Evolutionary conservation across 1,140 invertebrate genomes (phyloP).

Genomic region (Wasmannia auropunctata): DNA sequence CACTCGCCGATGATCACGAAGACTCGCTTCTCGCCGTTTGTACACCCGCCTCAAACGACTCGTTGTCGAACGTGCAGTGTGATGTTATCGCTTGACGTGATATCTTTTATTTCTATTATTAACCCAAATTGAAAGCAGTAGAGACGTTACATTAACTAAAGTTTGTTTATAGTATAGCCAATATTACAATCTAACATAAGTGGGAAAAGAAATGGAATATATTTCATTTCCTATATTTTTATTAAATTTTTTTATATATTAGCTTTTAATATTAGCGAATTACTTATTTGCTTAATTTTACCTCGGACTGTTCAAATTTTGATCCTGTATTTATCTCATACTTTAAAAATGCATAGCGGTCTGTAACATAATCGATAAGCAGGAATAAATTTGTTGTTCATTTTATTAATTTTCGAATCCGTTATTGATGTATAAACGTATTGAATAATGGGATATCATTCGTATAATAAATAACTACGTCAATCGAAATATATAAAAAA

Average conservation of each 20-base stretch:
- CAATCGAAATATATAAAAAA: neutral
- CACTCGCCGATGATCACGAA: slow-evolving; percentile 39
- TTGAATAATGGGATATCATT: neutral
- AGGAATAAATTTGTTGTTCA: neutral
- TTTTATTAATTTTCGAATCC: neutral
- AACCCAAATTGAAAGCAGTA: neutral
- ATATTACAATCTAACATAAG: neutral
- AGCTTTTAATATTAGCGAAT: neutral
- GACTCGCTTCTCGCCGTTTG: slow-evolving; percentile 4
- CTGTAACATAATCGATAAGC: neutral
- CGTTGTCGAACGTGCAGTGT: neutral
- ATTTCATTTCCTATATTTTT: neutral
- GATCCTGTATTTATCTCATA: neutral
- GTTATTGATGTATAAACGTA: neutral
- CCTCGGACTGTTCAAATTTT: neutral
- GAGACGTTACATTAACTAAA: neutral
- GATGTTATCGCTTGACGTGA: slow-evolving; percentile 13
- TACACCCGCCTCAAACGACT: neutral
- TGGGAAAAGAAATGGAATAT: neutral
- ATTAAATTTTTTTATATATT: too few relatives aligned
- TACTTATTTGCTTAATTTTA: neutral
- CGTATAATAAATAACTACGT: neutral
- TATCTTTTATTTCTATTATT: neutral
- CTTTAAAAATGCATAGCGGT: neutral
- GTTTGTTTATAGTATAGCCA: neutral